Conservation (phyloP, 2,888 invertebrate species). For the Leistus spinibarbis region DNA sequence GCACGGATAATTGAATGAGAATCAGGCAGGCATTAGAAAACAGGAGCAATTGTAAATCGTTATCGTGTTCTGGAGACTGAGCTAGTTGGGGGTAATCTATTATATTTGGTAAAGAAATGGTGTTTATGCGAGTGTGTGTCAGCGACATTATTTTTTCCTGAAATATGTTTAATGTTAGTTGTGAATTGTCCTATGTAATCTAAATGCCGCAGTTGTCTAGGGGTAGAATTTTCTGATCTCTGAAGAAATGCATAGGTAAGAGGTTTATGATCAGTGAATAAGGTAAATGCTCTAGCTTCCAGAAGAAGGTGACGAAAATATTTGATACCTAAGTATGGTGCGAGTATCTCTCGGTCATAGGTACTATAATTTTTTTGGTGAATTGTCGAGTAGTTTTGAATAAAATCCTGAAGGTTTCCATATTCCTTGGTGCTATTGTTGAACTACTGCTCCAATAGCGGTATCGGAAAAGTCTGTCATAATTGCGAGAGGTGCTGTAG, state of each 20-base stretch:
- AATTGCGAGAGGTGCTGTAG: too few relatives aligned
- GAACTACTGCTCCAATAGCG: not conserved
- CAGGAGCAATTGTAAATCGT: too few relatives aligned
- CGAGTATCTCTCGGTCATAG: conserved; percentile 41
- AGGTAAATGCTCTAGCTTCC: not conserved
- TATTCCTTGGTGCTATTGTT: not conserved
- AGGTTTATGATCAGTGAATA: conserved; percentile 49
- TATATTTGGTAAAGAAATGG: not conserved
- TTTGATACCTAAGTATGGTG: conserved; percentile 48
- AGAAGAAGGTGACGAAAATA: conserved; percentile 48
- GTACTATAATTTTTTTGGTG: not conserved
- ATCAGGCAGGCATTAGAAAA: too few relatives aligned
- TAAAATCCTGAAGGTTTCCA: not conserved
- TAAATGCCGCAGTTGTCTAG: conserved; percentile 30
- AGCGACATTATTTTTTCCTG: conserved; percentile 2
- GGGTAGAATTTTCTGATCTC: too few relatives aligned
- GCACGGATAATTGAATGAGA: too few relatives aligned
- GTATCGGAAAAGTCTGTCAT: not conserved
- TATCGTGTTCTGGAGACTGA: too few relatives aligned
- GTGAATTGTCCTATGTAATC: conserved; percentile 10
- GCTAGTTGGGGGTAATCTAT: not conserved
- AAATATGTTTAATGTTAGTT: conserved; percentile 9
- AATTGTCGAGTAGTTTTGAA: not conserved
- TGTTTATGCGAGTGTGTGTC: not conserved
- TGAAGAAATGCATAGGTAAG: conserved; percentile 46